Base-by-base conservation (phyloP, 2,888 invertebrate genomes). In the Macrosiphum euphorbiae region DNA sequence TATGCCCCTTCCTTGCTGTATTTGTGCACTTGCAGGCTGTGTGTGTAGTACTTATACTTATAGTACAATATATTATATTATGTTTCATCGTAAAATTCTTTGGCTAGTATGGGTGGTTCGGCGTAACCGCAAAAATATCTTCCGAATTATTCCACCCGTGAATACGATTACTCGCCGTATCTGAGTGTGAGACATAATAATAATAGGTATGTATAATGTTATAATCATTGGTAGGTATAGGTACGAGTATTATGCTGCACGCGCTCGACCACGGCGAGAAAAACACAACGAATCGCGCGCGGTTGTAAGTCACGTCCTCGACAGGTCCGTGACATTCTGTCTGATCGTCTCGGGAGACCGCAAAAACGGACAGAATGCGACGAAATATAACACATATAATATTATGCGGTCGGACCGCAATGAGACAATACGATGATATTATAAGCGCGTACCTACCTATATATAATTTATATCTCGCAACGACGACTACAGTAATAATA, bases 301-400 rank as follows among this genome's bases (percentile, higher is more conserved):
- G 78, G 47, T 50, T 13, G 28, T 50, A 47, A 86, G 47, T 86
- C 86, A 86, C 86, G 86, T 47, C 47, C 28, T 13, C 86, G 86
- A 28, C 47, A 47, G 28, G 86, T 86, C 86, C 86, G 86, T 86
- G 86, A 86, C 86, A 86, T 86, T 86, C 47, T 44, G 86, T 86
- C 35, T 47, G n/a, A 47, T 86, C 28, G 86, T 86, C 47, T 16
- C 26, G 86, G 47, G 26, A 86, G 86, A 86, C 86, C 47, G 47
- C 86, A 50, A 47, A 86, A 44, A 86, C 16, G n/a, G 86, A 44
- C 28, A n/a, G 7, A 28, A 86, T n/a, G 86, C 86, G 86, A 44
- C 47, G 47, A 78, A 78, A 78, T 78, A 78, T 78, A 78, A 78
- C 78, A 35, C 35, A 35, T 8, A 35, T 8, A 67, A 7, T 67